A percentile compares a stretch with the other conserved stretches of the same genome.
These are phyloP conservation scores for Probosciger aterrimus DNA, from an alignment of 2,113 vertebrate genomes.

Conservation along the genomic window DNA sequence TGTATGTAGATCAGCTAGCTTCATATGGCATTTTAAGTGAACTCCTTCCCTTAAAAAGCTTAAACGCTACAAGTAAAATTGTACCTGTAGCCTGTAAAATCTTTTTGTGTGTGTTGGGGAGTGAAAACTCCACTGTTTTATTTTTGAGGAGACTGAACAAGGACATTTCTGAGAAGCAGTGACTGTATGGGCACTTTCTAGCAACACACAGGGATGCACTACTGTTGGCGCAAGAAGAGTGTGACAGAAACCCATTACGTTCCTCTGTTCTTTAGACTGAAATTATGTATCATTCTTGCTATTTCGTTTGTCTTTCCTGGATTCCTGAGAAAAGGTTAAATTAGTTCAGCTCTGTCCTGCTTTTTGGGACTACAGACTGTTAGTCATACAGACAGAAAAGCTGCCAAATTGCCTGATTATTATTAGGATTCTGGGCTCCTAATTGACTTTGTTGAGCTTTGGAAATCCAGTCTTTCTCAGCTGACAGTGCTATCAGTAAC, in stretches of 20 bases:
- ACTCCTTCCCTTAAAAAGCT: neutral
- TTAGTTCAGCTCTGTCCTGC: neutral
- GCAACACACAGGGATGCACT: neutral
- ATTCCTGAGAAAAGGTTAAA: neutral
- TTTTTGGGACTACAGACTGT: neutral
- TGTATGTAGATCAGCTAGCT: neutral
- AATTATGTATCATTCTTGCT: neutral
- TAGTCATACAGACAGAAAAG: neutral
- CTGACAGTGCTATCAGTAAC: neutral
- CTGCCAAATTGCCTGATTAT: neutral
- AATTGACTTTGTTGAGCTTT: neutral
- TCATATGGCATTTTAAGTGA: neutral
- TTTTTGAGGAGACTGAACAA: neutral
- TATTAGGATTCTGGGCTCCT: neutral
- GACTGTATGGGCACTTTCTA: neutral
- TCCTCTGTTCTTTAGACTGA: neutral
- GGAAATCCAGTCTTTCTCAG: neutral
- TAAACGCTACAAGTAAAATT: neutral
- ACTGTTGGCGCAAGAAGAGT: neutral
- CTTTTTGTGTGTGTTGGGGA: neutral
- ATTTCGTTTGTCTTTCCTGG: neutral
- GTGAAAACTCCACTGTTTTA: neutral
- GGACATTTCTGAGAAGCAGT: neutral
- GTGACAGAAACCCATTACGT: rapidly evolving
- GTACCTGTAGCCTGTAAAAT: neutral